Evolutionary conservation across 1,140 invertebrate genomes (phyloP), one percentile per base, ranked within the genome.

Genomic region (Camponotus floridanus): DNA sequence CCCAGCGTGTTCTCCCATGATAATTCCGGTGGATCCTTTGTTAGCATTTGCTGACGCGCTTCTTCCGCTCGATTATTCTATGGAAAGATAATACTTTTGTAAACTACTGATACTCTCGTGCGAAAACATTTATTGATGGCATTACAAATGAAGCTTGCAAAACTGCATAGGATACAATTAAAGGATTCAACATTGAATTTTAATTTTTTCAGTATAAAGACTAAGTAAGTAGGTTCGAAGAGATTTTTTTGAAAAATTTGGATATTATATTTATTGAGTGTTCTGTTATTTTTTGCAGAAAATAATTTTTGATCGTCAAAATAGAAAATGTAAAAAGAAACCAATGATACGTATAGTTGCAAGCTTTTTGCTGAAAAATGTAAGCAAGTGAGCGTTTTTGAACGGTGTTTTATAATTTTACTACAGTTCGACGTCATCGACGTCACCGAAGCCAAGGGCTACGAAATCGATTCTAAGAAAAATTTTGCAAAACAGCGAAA

Each of bases 1-100:
- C 93, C 93, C 11, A 94, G 70, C 0, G 91, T 92, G 36, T 93
- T 94, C 74, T 94, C 93, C 93, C 93, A 94, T 2, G 91, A 93
- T 65, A 94, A 93, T 62, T 94, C 93, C 9, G 93, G 93, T 2
- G 93, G 90, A 31, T 94, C 92, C 70, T 87, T 90, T 21, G 70
- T n/a, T 33, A 89, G 62, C n/a, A 86, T 61, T 3, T 85, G 86
- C 36, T 90, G 84, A 36, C 76, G 73, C 9, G 65, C 42, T 1
- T 92, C 90, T 0, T 89, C 88, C 31, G 76, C 31, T n/a, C 85
- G 76, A 39, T 88, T 80, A 42, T 86, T 89, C 86, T 88, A 67
- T 4, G 21, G 80, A 39, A 5, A 18, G 2, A 61, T 18, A 26
- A 57, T 33, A 57, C 13, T 15, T 48, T 48, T 51, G 31, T 2